Conservation (phyloP, 2,113 vertebrate genomes). For the Oostethus manadensis region DNA sequence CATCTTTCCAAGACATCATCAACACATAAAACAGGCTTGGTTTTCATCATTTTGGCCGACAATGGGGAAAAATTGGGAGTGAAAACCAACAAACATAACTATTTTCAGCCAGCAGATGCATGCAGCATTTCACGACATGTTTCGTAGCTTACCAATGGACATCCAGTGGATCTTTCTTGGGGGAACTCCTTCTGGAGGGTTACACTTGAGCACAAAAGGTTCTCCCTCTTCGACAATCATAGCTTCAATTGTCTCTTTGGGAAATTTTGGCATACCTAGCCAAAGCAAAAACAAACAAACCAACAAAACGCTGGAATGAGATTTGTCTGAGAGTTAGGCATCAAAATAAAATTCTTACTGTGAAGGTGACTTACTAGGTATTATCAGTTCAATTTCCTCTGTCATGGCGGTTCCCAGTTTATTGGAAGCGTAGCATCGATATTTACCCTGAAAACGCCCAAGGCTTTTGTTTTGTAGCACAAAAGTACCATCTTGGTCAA, state of each 20-base stretch:
- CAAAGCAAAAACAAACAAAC: conserved; percentile 4
- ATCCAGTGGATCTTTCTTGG: conserved; percentile 89
- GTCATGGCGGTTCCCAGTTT: conserved; percentile 84
- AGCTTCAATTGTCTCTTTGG: conserved; percentile 79
- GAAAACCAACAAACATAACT: neutral
- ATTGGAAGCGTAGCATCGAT: conserved; percentile 88
- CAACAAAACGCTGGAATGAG: neutral
- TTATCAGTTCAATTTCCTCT: conserved; percentile 80
- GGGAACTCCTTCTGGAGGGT: conserved; percentile 82
- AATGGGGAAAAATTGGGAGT: neutral
- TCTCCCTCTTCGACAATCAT: conserved; percentile 81
- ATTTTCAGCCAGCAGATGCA: too few relatives aligned
- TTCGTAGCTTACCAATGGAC: conserved; percentile 79
- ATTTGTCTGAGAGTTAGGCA: neutral
- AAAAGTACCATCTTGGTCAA: conserved; percentile 75
- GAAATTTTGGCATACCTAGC: conserved; percentile 84
- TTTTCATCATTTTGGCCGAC: too few relatives aligned
- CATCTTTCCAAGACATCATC: too few relatives aligned
- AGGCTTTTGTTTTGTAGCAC: conserved; percentile 75
- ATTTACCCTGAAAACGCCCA: conserved; percentile 79
- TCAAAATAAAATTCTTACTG: neutral
- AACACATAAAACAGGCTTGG: too few relatives aligned
- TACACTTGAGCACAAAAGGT: conserved; percentile 79
- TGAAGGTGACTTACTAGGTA: conserved; percentile 75
- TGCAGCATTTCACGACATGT: neutral